Conservation (phyloP, 2,113 vertebrate species). For the Microtus pennsylvanicus region DNA sequence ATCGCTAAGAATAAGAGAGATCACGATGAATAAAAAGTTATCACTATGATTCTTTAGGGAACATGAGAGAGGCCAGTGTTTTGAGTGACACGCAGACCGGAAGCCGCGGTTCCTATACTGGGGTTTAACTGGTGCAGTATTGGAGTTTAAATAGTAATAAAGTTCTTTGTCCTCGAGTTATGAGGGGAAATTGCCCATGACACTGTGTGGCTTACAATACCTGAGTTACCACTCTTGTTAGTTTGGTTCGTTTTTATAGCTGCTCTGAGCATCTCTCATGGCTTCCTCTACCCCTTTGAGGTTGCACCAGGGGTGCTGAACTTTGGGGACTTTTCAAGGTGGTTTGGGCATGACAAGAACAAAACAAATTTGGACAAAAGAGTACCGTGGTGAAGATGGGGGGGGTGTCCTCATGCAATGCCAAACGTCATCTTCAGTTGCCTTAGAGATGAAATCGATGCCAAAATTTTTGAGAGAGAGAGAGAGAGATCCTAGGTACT, state of each 20-base stretch:
- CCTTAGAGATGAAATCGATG: not conserved
- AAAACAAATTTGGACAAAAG: slow-evolving; percentile 67
- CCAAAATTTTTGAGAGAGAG: no score
- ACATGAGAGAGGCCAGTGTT: slow-evolving; percentile 67
- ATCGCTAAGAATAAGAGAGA: slow-evolving; percentile 77
- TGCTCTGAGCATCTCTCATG: slow-evolving; percentile 18
- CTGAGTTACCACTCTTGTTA: not conserved
- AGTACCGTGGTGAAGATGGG: not conserved
- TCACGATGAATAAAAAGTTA: slow-evolving; percentile 72
- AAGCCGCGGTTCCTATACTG: slow-evolving; percentile 77
- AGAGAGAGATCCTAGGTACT: not conserved
- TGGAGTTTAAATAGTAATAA: slow-evolving; percentile 84
- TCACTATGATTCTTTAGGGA: slow-evolving; percentile 72
- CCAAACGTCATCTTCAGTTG: slow-evolving; percentile 49
- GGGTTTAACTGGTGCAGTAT: slow-evolving; percentile 83
- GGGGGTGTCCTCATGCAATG: slow-evolving; percentile 57
- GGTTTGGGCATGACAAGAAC: slow-evolving; percentile 12
- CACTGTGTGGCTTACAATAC: slow-evolving; percentile 72
- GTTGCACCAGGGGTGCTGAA: slow-evolving; percentile 27
- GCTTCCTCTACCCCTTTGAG: slow-evolving; percentile 56
- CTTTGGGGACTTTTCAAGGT: slow-evolving; percentile 39
- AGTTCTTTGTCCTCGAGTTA: slow-evolving; percentile 82
- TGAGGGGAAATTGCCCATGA: slow-evolving; percentile 79
- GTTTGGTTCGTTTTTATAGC: not conserved
- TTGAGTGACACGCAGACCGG: slow-evolving; percentile 80